These are phyloP conservation scores for Prionailurus viverrinus DNA, from an alignment of 2,113 vertebrate species.

Conservation along the genomic window DNA sequence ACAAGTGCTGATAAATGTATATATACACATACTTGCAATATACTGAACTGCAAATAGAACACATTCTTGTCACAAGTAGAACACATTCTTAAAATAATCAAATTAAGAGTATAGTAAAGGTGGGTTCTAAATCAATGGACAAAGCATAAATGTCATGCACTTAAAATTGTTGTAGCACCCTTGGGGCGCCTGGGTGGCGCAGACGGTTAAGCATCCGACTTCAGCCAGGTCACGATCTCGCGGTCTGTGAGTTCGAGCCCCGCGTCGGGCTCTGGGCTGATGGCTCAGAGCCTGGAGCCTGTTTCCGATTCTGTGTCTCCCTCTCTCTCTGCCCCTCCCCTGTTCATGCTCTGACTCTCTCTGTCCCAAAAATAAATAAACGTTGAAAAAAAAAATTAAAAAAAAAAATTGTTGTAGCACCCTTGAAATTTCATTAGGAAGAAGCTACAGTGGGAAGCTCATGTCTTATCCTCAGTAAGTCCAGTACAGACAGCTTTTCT, in stretches of 20 bases:
- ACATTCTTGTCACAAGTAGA: slow-evolving; percentile 18
- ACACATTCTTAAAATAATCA: slow-evolving; percentile 44
- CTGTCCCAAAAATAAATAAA: no score
- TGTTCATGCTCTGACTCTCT: no score
- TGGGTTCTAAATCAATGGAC: background rate
- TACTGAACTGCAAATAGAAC: slow-evolving; percentile 2
- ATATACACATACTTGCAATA: background rate
- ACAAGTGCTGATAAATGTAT: background rate
- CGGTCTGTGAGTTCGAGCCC: no score
- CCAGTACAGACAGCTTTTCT: background rate
- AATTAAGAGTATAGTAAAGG: background rate
- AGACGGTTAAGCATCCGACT: no score
- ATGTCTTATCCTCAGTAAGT: background rate
- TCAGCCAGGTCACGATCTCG: no score
- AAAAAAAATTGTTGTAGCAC: background rate
- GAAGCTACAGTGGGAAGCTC: slow-evolving; percentile 41
- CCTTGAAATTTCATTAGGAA: background rate
- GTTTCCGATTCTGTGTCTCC: no score
- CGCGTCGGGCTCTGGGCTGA: no score
- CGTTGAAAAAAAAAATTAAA: no score
- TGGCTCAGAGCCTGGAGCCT: no score
- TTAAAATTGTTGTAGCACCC: background rate
- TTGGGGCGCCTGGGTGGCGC: background rate
- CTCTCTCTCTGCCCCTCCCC: no score
- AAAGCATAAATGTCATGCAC: background rate